Evolutionary conservation across 2,888 invertebrate species (phyloP).

Genomic region (Blastobasis lacticolella): DNA sequence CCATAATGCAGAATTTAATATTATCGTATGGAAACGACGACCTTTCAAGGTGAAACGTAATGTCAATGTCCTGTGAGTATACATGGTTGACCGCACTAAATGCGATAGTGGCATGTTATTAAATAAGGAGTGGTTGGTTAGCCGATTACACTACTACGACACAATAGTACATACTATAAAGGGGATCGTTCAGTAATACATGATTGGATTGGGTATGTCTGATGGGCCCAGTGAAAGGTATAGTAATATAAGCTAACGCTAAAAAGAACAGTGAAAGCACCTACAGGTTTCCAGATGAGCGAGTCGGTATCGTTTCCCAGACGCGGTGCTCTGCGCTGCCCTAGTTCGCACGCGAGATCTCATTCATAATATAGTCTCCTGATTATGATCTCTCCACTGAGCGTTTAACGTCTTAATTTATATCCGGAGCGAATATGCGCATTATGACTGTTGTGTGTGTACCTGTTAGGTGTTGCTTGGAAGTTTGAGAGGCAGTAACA

Average conservation of each 20-base stretch:
- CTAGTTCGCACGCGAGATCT: conserved; percentile 14
- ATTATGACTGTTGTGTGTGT: no score
- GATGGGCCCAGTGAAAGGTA: conserved; percentile 1
- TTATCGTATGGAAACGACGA: neutral
- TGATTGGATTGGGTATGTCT: no score
- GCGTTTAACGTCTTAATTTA: neutral
- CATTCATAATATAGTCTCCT: conserved; percentile 8
- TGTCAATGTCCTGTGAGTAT: neutral
- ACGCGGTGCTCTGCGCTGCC: conserved; percentile 2
- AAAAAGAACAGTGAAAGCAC: conserved; percentile 13
- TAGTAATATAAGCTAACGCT: neutral
- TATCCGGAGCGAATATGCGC: neutral
- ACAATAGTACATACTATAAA: no score
- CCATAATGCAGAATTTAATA: conserved; percentile 1
- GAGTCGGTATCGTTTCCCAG: conserved; percentile 12
- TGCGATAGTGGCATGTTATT: no score
- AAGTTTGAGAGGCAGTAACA: no score
- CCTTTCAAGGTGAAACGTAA: neutral
- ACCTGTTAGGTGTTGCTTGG: no score
- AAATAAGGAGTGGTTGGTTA: no score
- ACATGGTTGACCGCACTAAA: neutral
- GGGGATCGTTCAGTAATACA: no score
- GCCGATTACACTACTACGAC: no score
- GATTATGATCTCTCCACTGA: conserved; percentile 1
- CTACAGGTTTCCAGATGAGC: conserved; percentile 6